phyloP scores from a whole-genome alignment of 2,888 invertebrate genomes.

The Abrostola tripartita region DNA sequence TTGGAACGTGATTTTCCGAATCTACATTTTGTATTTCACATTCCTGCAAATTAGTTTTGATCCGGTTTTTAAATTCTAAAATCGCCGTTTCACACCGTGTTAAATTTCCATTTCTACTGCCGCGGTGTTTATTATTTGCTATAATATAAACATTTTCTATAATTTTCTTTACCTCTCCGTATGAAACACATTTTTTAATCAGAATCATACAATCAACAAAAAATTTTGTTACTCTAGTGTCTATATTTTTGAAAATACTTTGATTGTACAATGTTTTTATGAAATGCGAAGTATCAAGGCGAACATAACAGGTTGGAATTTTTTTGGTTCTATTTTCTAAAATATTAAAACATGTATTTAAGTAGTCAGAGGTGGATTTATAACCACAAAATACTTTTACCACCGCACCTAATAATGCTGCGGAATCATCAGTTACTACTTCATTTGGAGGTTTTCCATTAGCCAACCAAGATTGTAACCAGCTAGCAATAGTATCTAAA shows the following conservation, averaged over 20 bases:
- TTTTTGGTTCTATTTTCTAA: slow-evolving; percentile 20
- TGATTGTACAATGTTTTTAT: slow-evolving; percentile 27
- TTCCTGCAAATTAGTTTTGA: slow-evolving; percentile 33
- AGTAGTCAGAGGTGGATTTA: slow-evolving; percentile 20
- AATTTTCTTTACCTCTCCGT: slow-evolving; percentile 17
- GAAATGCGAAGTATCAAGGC: slow-evolving; percentile 29
- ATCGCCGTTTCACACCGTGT: slow-evolving; percentile 31
- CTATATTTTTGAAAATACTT: slow-evolving; percentile 19
- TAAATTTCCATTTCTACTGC: slow-evolving; percentile 25
- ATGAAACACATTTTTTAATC: slow-evolving; percentile 17
- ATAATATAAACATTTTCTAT: slow-evolving; percentile 18
- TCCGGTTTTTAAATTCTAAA: slow-evolving; percentile 32
- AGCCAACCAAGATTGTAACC: slow-evolving; percentile 23
- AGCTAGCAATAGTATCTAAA: slow-evolving; percentile 22
- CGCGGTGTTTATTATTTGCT: slow-evolving; percentile 24
- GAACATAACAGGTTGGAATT: slow-evolving; percentile 19
- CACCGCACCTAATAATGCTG: slow-evolving; percentile 22
- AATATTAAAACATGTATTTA: slow-evolving; percentile 16
- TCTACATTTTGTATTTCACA: slow-evolving; percentile 34
- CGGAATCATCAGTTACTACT: slow-evolving; percentile 25
- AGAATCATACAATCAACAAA: slow-evolving; percentile 25
- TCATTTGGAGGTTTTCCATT: slow-evolving; percentile 25
- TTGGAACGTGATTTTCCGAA: slow-evolving; percentile 33
- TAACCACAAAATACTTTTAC: slow-evolving; percentile 23
- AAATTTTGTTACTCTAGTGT: slow-evolving; percentile 19